Evolutionary conservation across 2,888 invertebrate species (phyloP).

Genomic region (Acleris literana): DNA sequence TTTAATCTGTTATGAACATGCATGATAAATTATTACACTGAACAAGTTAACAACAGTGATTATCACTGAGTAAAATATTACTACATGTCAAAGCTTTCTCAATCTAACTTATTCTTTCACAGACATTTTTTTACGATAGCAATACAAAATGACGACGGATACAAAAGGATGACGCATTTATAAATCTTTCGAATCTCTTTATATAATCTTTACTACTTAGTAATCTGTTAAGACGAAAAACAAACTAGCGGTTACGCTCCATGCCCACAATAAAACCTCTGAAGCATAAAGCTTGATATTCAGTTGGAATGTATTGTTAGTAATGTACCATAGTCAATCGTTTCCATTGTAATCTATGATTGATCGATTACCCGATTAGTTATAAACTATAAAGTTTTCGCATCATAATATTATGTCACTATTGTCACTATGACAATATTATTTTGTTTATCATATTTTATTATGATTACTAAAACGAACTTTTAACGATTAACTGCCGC

Average conservation of each 20-base stretch:
- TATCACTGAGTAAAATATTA: too few relatives aligned
- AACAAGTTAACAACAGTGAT: too few relatives aligned
- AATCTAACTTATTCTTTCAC: neutral
- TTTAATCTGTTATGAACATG: neutral
- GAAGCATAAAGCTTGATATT: slow-evolving; percentile 28
- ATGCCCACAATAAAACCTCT: slow-evolving; percentile 22
- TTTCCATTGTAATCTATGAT: slow-evolving; percentile 18
- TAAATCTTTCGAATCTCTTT: neutral
- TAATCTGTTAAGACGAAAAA: slow-evolving; percentile 5
- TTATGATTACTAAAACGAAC: too few relatives aligned
- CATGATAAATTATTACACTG: too few relatives aligned
- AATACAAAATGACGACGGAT: too few relatives aligned
- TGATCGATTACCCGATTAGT: neutral
- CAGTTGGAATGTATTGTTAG: slow-evolving; percentile 13
- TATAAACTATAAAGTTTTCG: too few relatives aligned
- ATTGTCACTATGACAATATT: too few relatives aligned
- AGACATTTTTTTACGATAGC: too few relatives aligned
- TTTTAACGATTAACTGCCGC: too few relatives aligned
- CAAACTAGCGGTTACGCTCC: slow-evolving; percentile 7
- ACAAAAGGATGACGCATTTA: too few relatives aligned
- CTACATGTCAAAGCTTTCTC: neutral
- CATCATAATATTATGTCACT: too few relatives aligned
- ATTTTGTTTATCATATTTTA: too few relatives aligned
- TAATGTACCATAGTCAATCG: slow-evolving; percentile 27
- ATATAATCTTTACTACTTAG: neutral